Percentiles rank a stretch among this genome's conserved stretches.
Evolutionary conservation across 2,113 vertebrate species (phyloP).

Genomic region (Passer montanus): DNA sequence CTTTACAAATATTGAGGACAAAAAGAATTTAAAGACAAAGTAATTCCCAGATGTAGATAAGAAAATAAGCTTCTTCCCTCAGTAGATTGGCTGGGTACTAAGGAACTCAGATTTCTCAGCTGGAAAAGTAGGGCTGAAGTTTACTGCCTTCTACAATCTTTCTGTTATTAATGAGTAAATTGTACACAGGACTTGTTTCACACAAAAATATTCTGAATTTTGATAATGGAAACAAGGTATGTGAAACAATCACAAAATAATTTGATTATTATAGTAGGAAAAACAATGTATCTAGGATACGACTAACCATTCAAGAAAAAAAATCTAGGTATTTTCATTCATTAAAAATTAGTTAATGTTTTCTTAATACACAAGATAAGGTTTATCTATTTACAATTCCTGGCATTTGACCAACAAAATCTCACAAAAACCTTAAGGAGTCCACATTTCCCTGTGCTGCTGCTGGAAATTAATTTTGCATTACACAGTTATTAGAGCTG

Average conservation of each 20-base stretch:
- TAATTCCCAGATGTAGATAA: not conserved
- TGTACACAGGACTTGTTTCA: not conserved
- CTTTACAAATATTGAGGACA: not conserved
- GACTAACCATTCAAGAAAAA: not conserved
- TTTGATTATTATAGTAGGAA: not conserved
- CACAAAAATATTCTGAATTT: not conserved
- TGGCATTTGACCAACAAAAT: conserved; percentile 28
- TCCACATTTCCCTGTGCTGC: not conserved
- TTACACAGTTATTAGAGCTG: conserved; percentile 2
- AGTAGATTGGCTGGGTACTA: not conserved
- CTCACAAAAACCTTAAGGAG: conserved; percentile 23
- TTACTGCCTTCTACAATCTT: not conserved
- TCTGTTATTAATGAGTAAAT: not conserved
- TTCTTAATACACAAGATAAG: not conserved
- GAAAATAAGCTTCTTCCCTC: not conserved
- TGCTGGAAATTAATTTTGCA: conserved; percentile 31
- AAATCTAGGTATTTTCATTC: not conserved
- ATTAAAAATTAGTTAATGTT: not conserved
- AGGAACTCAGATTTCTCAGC: not conserved
- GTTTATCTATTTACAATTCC: not conserved
- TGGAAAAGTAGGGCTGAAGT: not conserved
- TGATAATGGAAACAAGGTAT: not conserved
- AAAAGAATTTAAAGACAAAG: not conserved
- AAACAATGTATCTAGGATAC: not conserved
- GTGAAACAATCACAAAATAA: not conserved